phyloP scores from a whole-genome alignment of 2,888 invertebrate genomes.

The Scaptomyza caliginosa region DNA sequence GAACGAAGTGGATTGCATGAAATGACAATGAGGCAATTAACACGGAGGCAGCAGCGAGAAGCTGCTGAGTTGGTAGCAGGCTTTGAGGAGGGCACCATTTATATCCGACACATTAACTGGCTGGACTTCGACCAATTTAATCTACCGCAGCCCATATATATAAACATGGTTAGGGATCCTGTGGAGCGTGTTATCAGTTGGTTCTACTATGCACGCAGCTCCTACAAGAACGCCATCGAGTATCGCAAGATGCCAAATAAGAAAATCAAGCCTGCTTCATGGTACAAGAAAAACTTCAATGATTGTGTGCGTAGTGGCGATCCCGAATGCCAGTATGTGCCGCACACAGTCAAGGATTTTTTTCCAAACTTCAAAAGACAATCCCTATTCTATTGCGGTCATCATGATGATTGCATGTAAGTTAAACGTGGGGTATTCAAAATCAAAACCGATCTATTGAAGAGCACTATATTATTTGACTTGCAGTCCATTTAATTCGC shows the following conservation, averaged over 20 bases:
- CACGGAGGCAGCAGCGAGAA: constrained; percentile 21
- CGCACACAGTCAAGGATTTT: constrained; percentile 85
- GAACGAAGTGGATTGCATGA: constrained; percentile 52
- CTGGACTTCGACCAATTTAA: constrained; percentile 92
- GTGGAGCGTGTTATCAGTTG: constrained; percentile 95
- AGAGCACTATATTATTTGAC: constrained; percentile 7
- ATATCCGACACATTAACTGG: constrained; percentile 93
- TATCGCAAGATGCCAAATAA: constrained; percentile 92
- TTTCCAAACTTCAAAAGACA: constrained; percentile 92
- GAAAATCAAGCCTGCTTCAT: constrained; percentile 64
- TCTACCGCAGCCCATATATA: constrained; percentile 90
- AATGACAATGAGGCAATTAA: constrained; percentile 31
- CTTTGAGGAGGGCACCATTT: constrained; percentile 90
- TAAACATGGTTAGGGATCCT: constrained; percentile 94
- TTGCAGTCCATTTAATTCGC: constrained; percentile 90
- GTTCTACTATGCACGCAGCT: constrained; percentile 91
- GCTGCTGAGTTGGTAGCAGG: constrained; percentile 85
- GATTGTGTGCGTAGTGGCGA: constrained; percentile 93
- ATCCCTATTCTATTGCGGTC: constrained; percentile 94
- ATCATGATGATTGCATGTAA: constrained; percentile 92
- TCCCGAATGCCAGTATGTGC: constrained; percentile 91
- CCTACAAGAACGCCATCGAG: constrained; percentile 86
- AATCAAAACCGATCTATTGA: neutral
- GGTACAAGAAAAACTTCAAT: constrained; percentile 89
- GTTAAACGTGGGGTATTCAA: constrained; percentile 71